Evolutionary conservation across 2,888 invertebrate genomes (phyloP), one percentile per base, ranked within the genome.

Genomic region (Erebia epiphron): DNA sequence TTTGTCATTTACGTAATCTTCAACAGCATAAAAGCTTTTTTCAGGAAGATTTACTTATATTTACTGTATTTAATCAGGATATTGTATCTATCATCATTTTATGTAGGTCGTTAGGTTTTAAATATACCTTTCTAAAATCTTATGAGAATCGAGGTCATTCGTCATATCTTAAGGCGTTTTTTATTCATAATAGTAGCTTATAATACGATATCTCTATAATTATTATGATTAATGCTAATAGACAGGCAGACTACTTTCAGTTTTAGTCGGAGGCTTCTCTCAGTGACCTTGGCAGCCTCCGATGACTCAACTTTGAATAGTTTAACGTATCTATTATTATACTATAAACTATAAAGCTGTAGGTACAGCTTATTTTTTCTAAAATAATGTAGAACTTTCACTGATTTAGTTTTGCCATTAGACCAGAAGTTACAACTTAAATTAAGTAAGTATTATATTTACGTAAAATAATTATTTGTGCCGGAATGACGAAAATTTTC

Each of bases 241-340:
- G 70, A 68, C 73, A 70, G 73, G 64, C 71, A 60, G 56, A 69
- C 62, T 62, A 72, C 73, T 73, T 75, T 75, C 74, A 73, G 85
- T 87, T 86, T 88, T 83, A 77, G 80, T 80, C 79, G 77, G 75
- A 82, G 80, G 81, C 86, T 87, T 87, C 82, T 77, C 82, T 79
- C 82, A 82, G 80, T 81, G 84, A 79, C 80, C 80, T 86, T 83
- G 77, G 67, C 73, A 73, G 71, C 78, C 75, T 79, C 80, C 83
- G 82, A 81, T 80, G 79, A 82, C 78, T 77, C 76, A 75, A 73
- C 76, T 79, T 79, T 79, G 66, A 63, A 67, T 71, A 73, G 67
- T 52, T 58, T 56, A 65, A 65, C 63, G 58, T 67, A 60, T 64
- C 35, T 64, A 35, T 54, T 52, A n/a, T 50, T 65, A 61, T 54